Evolutionary conservation across 1,140 invertebrate species (phyloP).

Genomic region (Chionoecetes opilio): DNA sequence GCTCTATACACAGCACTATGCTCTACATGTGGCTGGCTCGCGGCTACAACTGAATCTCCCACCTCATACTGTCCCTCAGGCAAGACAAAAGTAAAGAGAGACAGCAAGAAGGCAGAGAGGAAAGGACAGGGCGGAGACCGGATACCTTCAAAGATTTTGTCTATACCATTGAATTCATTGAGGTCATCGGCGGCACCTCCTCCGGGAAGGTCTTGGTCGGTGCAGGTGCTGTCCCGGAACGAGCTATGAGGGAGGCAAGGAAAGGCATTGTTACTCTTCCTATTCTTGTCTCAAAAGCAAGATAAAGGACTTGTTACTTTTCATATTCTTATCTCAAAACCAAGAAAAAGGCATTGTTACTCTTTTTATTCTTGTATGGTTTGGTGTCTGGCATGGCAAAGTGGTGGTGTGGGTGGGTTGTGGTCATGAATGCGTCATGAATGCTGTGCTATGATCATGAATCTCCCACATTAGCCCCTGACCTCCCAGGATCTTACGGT

Average conservation of each 20-base stretch:
- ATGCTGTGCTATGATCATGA: conserved; percentile 46
- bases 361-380: too few relatives aligned
- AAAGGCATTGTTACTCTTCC: not conserved
- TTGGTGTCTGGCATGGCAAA: too few relatives aligned
- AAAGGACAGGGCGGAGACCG: conserved; percentile 78
- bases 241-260: conserved; percentile 93
- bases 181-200: conserved; percentile 85
- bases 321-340: too few relatives aligned
- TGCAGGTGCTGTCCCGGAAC: conserved; percentile 88
- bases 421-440: not conserved
- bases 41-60: not conserved
- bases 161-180: conserved; percentile 89
- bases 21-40: not conserved
- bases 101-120: conserved; percentile 80
- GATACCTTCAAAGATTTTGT: conserved; percentile 87
- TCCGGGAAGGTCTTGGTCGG: conserved; percentile 85
- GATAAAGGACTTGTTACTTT: too few relatives aligned
- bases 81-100: conserved; percentile 56
- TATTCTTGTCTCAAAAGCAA: too few relatives aligned
- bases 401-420: too few relatives aligned
- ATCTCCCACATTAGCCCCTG: conserved; percentile 12
- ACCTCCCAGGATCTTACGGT: too few relatives aligned
- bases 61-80: conserved; percentile 43
- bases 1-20: not conserved
- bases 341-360: conserved; percentile 13